Conservation (phyloP, 1,140 invertebrate genomes). For the Drosophila guanche region DNA sequence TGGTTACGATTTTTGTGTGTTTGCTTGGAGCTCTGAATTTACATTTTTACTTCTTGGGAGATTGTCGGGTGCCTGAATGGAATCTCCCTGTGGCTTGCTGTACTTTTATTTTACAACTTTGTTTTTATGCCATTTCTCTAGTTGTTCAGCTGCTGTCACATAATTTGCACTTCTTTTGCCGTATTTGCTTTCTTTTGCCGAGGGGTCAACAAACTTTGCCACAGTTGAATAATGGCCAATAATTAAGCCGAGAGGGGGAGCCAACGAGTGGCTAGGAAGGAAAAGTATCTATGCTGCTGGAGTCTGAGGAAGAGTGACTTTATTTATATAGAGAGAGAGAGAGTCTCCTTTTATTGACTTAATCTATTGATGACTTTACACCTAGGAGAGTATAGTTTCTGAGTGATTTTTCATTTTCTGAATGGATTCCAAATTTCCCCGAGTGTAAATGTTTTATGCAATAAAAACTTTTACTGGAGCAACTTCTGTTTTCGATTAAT, state of each 20-base stretch:
- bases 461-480: slow-evolving; percentile 12
- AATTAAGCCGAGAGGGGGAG: slow-evolving; percentile 2
- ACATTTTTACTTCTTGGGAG: slow-evolving; percentile 54
- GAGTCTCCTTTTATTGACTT: background rate
- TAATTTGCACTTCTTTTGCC: slow-evolving; percentile 60
- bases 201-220: slow-evolving; percentile 57
- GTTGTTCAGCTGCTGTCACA: slow-evolving; percentile 56
- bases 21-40: slow-evolving; percentile 46
- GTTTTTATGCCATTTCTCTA: slow-evolving; percentile 65
- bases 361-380: too few species aligned
- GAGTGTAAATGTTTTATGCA: too few species aligned
- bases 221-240: slow-evolving; percentile 23
- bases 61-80: too few species aligned
- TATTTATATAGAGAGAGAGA: background rate
- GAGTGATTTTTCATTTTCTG: too few species aligned
- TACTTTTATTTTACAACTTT: slow-evolving; percentile 71
- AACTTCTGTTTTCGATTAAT: slow-evolving; percentile 39
- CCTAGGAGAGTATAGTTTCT: too few species aligned
- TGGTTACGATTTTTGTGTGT: slow-evolving; percentile 38
- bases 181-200: slow-evolving; percentile 23
- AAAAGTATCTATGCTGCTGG: too few species aligned
- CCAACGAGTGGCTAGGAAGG: too few species aligned
- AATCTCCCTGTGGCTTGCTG: slow-evolving; percentile 17
- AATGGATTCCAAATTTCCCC: too few species aligned
- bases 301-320: too few species aligned